A percentile compares a stretch with the other conserved stretches of the same genome.
Conservation (phyloP, 2,888 invertebrate species). For the Gibbula magus region DNA sequence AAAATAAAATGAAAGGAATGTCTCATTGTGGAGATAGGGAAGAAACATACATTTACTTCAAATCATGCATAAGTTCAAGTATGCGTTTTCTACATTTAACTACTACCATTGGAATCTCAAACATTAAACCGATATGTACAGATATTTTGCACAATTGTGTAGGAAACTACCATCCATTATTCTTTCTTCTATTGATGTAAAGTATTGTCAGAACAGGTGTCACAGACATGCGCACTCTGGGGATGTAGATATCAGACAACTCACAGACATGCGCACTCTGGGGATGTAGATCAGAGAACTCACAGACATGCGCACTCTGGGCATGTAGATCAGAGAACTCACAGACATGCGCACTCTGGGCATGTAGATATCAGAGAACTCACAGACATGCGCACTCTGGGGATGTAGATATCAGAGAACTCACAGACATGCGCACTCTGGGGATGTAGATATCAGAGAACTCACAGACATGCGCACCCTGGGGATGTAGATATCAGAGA, state of each 20-base stretch:
- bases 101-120: too few species aligned
- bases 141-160: too few species aligned
- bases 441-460: background rate
- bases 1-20: too few species aligned
- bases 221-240: background rate
- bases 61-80: too few species aligned
- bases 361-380: background rate
- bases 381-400: background rate
- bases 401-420: background rate
- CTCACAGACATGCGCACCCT: background rate
- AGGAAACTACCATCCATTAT: too few species aligned
- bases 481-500: background rate
- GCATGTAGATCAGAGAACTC: background rate
- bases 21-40: too few species aligned
- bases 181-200: too few species aligned
- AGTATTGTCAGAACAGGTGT: background rate
- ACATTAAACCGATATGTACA: too few species aligned
- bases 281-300: background rate
- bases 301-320: background rate
- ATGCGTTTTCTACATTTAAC: too few species aligned
- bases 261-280: background rate
- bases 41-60: too few species aligned
- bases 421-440: background rate
- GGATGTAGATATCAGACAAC: background rate
- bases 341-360: background rate